Percentiles rank a stretch among this genome's conserved stretches.
phyloP scores from a whole-genome alignment of 2,113 vertebrate species.

The Drymodes brunneopygia region DNA sequence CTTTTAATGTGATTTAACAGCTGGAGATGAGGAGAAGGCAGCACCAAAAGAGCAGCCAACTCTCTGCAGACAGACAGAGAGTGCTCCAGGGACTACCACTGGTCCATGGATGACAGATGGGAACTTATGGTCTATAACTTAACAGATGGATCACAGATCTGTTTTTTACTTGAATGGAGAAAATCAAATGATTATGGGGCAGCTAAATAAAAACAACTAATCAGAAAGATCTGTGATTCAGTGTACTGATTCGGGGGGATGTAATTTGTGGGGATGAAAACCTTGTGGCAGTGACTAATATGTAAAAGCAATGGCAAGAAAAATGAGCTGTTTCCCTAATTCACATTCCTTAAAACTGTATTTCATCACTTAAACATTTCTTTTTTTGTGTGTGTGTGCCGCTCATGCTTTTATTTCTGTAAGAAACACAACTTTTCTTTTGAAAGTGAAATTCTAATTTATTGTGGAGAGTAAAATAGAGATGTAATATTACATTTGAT shows the following conservation, averaged over 20 bases:
- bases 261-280: neutral
- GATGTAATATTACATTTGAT: neutral
- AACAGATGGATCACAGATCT: constrained; percentile 57
- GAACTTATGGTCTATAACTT: constrained; percentile 48
- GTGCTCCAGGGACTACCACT: constrained; percentile 10
- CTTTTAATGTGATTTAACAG: constrained; percentile 42
- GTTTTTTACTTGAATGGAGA: constrained; percentile 28
- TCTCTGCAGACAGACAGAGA: constrained; percentile 29
- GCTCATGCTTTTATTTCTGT: neutral
- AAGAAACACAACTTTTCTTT: neutral
- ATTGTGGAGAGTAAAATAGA: neutral
- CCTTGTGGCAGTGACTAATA: neutral
- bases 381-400: neutral
- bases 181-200: neutral
- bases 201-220: neutral
- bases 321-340: neutral
- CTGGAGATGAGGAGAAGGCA: constrained; percentile 34
- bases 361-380: neutral
- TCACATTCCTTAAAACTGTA: neutral
- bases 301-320: neutral
- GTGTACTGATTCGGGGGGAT: neutral
- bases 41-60: constrained; percentile 15
- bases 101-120: constrained; percentile 50
- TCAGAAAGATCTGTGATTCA: neutral
- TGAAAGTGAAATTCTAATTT: neutral